Percentiles rank a stretch among this genome's conserved stretches.
Conservation (phyloP, 2,113 vertebrate species). For the Eira barbara region DNA sequence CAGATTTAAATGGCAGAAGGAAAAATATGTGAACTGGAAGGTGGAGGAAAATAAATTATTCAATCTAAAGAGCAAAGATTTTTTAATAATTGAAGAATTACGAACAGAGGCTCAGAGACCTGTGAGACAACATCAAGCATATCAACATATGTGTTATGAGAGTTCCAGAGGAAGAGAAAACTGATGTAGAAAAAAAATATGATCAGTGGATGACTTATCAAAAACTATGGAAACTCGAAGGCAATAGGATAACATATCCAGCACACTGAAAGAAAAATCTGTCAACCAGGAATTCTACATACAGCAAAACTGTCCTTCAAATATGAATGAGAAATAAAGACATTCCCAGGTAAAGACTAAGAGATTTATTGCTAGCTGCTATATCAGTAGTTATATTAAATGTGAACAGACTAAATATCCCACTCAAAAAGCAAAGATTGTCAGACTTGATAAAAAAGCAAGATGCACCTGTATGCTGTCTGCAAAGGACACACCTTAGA, state of each 20-base stretch:
- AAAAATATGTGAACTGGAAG: not conserved
- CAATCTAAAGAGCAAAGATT: not conserved
- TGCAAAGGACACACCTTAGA: not conserved
- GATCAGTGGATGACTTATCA: not conserved
- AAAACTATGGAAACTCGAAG: not conserved
- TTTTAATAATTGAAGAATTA: not conserved
- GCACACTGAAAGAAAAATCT: not conserved
- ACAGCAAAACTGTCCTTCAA: not conserved
- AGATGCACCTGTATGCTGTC: not conserved
- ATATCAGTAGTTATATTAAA: constrained; percentile 21
- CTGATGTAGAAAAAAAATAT: not conserved
- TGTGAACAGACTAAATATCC: not conserved
- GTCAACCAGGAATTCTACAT: not conserved
- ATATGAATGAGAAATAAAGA: not conserved
- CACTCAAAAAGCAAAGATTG: not conserved
- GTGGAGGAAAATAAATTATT: not conserved
- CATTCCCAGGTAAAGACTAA: not conserved
- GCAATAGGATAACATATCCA: not conserved
- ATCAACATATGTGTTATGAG: not conserved
- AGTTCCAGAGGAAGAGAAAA: not conserved
- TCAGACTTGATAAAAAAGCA: not conserved
- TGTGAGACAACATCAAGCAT: not conserved
- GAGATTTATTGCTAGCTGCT: not conserved
- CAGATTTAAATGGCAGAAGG: not conserved
- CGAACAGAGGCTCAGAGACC: not conserved